phyloP scores from a whole-genome alignment of 2,797 vertebrate species.

The Falco novaeseelandiae region DNA sequence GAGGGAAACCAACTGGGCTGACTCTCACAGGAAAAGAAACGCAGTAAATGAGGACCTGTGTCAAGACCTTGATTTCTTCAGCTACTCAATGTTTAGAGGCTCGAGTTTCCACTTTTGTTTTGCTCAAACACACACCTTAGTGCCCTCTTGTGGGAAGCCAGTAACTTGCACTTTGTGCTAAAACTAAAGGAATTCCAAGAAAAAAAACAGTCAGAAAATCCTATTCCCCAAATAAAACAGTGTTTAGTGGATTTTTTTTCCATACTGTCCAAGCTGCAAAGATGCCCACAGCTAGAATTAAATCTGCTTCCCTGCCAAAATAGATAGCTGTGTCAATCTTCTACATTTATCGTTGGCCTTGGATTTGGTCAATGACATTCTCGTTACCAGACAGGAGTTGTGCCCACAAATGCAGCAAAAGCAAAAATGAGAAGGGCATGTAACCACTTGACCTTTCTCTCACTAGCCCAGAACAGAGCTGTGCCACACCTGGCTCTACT shows the following conservation, averaged over 20 bases:
- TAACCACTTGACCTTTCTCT: background rate
- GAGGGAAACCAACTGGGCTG: background rate
- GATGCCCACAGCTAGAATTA: background rate
- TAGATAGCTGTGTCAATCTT: background rate
- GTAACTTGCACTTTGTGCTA: background rate
- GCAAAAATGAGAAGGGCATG: background rate
- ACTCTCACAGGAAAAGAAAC: background rate
- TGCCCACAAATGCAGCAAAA: background rate
- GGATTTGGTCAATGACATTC: background rate
- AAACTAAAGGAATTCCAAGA: background rate
- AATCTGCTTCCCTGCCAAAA: background rate
- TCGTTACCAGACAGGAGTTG: rapidly evolving
- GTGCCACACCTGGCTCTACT: background rate
- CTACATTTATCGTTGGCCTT: background rate
- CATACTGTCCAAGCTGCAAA: background rate
- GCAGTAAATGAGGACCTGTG: background rate
- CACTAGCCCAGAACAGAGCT: background rate
- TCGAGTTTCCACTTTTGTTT: background rate
- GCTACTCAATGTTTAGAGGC: background rate
- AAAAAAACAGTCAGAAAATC: background rate
- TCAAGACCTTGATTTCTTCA: background rate
- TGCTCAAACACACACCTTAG: background rate
- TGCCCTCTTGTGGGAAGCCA: background rate
- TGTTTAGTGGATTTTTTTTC: background rate
- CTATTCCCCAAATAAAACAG: background rate